phyloP scores from a whole-genome alignment of 2,113 vertebrate genomes.

The Corythornis vintsioides region DNA sequence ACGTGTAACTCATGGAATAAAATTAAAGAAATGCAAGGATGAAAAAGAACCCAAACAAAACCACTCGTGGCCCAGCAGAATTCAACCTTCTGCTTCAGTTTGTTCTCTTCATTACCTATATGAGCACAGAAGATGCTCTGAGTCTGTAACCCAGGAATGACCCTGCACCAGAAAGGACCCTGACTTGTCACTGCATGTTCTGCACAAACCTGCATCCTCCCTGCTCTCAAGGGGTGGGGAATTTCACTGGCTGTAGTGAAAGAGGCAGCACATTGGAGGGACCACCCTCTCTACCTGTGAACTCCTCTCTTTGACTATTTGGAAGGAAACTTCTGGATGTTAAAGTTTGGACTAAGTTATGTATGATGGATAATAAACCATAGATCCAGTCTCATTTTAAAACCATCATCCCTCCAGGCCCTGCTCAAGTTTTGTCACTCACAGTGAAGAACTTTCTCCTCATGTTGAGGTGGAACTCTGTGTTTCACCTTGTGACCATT shows the following conservation, averaged over 20 bases:
- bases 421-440: too few species aligned
- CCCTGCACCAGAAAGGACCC: neutral
- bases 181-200: neutral
- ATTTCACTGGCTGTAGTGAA: neutral
- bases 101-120: neutral
- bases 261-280: neutral
- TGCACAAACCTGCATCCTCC: neutral
- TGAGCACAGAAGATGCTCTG: neutral
- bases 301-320: neutral
- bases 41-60: neutral
- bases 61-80: neutral
- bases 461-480: too few species aligned
- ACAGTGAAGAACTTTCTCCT: too few species aligned
- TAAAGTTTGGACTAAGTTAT: neutral
- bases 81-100: neutral
- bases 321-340: neutral
- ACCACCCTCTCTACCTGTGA: too few species aligned
- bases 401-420: too few species aligned
- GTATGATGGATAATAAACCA: neutral
- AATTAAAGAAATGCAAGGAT: neutral
- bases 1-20: constrained; percentile 12
- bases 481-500: too few species aligned
- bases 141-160: neutral
- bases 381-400: too few species aligned
- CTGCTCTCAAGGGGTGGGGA: neutral